A percentile compares a stretch with the other conserved stretches of the same genome.
Conservation (phyloP, 1,140 invertebrate genomes). For the Drosophila orosa region DNA sequence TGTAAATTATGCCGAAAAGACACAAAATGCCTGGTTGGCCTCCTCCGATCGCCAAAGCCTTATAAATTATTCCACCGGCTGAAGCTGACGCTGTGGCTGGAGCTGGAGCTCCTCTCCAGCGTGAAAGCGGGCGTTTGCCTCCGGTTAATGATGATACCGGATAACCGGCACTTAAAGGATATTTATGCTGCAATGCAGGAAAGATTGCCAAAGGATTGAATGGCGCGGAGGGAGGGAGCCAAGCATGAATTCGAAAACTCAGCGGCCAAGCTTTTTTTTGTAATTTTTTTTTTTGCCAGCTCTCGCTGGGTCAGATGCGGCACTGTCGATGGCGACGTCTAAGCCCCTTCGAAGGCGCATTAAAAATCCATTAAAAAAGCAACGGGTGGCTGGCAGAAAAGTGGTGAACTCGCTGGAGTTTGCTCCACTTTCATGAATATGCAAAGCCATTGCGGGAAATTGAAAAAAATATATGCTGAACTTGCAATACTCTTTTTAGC, state of each 20-base stretch:
- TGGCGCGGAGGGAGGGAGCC: slow-evolving; percentile 3
- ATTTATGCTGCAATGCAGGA: slow-evolving; percentile 63
- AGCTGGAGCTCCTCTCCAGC: slow-evolving; percentile 30
- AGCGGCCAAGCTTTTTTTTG: slow-evolving; percentile 40
- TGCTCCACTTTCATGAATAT: slow-evolving; percentile 75
- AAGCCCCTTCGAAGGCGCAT: slow-evolving; percentile 61
- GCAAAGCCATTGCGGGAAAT: slow-evolving; percentile 28
- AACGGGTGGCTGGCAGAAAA: slow-evolving; percentile 25
- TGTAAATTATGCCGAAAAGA: slow-evolving; percentile 68
- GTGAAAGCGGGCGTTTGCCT: slow-evolving; percentile 73
- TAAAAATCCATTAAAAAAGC: slow-evolving; percentile 74
- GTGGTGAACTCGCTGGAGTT: slow-evolving; percentile 46
- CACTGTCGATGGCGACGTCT: slow-evolving; percentile 43
- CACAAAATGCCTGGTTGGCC: slow-evolving; percentile 24
- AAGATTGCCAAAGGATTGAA: slow-evolving; percentile 27
- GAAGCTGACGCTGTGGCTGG: background rate
- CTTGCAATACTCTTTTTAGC: slow-evolving; percentile 22
- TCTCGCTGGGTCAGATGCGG: slow-evolving; percentile 39
- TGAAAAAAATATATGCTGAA: background rate
- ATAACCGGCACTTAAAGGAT: slow-evolving; percentile 77
- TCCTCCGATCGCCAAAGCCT: slow-evolving; percentile 36
- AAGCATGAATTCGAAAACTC: slow-evolving; percentile 31
- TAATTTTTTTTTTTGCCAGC: slow-evolving; percentile 47
- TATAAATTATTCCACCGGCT: slow-evolving; percentile 63
- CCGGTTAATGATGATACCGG: slow-evolving; percentile 75